Percentiles rank a stretch among this genome's conserved stretches.
phyloP scores from a whole-genome alignment of 2,113 vertebrate species.

The Mastomys natalensis region DNA sequence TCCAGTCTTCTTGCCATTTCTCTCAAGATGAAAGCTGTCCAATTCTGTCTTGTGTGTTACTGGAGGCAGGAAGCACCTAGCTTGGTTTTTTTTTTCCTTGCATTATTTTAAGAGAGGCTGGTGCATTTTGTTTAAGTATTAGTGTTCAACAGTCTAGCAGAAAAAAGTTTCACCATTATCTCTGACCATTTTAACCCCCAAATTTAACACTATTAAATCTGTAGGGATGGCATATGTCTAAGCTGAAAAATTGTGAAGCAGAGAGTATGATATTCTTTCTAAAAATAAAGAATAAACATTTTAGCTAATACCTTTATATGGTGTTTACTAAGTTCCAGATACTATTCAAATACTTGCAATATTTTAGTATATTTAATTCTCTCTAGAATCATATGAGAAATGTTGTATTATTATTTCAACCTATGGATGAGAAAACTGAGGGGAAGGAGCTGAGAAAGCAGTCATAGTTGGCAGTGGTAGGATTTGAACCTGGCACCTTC shows the following conservation, averaged over 20 bases:
- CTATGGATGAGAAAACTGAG: not conserved
- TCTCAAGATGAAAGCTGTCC: conserved; percentile 50
- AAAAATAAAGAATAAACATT: conserved; percentile 17
- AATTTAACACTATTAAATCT: not conserved
- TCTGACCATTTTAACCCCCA: not conserved
- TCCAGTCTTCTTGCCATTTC: conserved; percentile 42
- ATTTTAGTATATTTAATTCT: conserved; percentile 39
- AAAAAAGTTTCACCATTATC: not conserved
- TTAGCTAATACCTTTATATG: not conserved
- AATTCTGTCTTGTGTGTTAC: conserved; percentile 41
- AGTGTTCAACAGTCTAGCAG: not conserved
- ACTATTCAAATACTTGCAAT: not conserved
- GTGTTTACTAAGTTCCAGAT: not conserved
- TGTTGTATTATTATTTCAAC: not conserved
- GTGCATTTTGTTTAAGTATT: conserved; percentile 1
- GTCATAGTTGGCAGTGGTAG: not conserved
- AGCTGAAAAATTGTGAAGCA: conserved; percentile 28
- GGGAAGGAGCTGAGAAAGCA: not conserved
- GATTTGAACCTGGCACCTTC: not conserved
- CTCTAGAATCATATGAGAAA: not conserved
- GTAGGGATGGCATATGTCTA: not conserved
- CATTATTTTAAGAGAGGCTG: conserved; percentile 26
- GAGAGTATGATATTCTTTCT: not conserved
- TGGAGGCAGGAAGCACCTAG: not conserved
- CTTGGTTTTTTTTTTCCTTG: conserved; percentile 28